Evolutionary conservation across 2,113 vertebrate species (phyloP).

Genomic region (Nanorana parkeri): DNA sequence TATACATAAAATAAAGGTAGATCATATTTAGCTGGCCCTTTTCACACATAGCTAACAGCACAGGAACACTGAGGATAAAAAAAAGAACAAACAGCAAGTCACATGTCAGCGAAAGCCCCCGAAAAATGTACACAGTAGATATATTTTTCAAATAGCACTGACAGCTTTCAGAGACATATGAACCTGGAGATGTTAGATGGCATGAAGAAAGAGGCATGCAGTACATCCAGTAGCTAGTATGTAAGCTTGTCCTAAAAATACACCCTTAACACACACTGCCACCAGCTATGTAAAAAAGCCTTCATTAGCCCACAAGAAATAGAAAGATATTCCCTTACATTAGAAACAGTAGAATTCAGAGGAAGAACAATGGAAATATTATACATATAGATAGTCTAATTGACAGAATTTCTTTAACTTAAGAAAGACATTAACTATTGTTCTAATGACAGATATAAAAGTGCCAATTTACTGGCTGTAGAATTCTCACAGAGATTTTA

Average conservation of each 20-base stretch:
- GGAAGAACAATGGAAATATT: slow-evolving; percentile 49
- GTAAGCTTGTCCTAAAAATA: slow-evolving; percentile 25
- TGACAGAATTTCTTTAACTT: slow-evolving; percentile 55
- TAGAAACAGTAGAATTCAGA: slow-evolving; percentile 34
- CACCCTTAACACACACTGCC: slow-evolving; percentile 13
- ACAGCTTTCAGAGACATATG: slow-evolving; percentile 31
- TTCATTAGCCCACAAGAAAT: slow-evolving; percentile 10
- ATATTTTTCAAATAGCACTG: slow-evolving; percentile 39
- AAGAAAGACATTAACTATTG: slow-evolving; percentile 52
- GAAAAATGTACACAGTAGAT: background rate
- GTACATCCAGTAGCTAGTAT: slow-evolving; percentile 28
- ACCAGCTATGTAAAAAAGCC: slow-evolving; percentile 23
- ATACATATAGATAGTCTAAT: slow-evolving; percentile 49
- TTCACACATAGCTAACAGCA: no score
- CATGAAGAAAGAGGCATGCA: slow-evolving; percentile 17
- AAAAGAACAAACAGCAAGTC: background rate
- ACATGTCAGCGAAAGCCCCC: slow-evolving; percentile 20
- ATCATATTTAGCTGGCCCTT: no score
- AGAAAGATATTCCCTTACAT: slow-evolving; percentile 8
- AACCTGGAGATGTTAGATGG: slow-evolving; percentile 29
- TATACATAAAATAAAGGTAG: background rate
- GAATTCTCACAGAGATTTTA: slow-evolving; percentile 35
- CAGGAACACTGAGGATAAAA: background rate
- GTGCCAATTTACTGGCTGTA: slow-evolving; percentile 50
- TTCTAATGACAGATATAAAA: slow-evolving; percentile 54